phyloP scores from a whole-genome alignment of 2,888 invertebrate genomes.

The Adela reaumurella region DNA sequence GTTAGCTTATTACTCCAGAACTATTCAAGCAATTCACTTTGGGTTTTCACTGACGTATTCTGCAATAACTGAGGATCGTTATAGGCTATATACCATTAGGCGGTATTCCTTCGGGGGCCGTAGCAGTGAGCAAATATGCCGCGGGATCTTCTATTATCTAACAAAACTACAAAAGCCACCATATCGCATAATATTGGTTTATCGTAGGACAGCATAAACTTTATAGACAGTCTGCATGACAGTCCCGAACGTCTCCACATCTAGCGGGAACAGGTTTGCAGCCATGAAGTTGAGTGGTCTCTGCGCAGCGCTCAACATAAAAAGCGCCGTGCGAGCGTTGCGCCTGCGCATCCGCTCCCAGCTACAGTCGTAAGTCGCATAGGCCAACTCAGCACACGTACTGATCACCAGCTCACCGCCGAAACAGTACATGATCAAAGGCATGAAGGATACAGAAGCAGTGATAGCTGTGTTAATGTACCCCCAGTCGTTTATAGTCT shows the following conservation, averaged over 20 bases:
- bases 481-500: constrained; percentile 29
- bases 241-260: constrained; percentile 27
- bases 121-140: too few relatives aligned
- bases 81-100: too few relatives aligned
- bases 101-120: too few relatives aligned
- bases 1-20: too few relatives aligned
- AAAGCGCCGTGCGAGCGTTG: constrained; percentile 20
- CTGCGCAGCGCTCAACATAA: constrained; percentile 24
- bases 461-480: constrained; percentile 26
- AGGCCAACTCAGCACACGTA: constrained; percentile 22
- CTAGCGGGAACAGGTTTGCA: constrained; percentile 27
- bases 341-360: constrained; percentile 27
- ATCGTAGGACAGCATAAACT: constrained; percentile 27
- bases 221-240: constrained; percentile 30
- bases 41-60: too few relatives aligned
- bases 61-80: too few relatives aligned
- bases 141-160: too few relatives aligned
- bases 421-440: constrained; percentile 30
- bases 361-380: constrained; percentile 22
- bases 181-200: too few relatives aligned
- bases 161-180: too few relatives aligned
- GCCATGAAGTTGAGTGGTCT: constrained; percentile 24
- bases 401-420: constrained; percentile 28
- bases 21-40: too few relatives aligned
- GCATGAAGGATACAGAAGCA: constrained; percentile 24